Evolutionary conservation across 2,113 vertebrate genomes (phyloP).

Genomic region (Otis tarda): DNA sequence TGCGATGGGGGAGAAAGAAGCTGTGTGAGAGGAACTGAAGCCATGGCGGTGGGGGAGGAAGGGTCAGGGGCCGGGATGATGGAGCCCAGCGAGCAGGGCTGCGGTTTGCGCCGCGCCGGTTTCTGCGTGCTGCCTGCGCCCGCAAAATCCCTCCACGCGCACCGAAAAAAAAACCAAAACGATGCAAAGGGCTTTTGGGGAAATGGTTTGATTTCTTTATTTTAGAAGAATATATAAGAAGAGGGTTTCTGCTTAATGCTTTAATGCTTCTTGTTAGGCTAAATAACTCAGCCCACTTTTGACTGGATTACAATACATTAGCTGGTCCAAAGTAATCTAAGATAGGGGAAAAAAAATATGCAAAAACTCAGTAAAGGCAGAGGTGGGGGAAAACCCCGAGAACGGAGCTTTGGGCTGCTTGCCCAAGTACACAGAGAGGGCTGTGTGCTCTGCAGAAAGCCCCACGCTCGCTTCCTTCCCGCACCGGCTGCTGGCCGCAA

Average conservation of each 20-base stretch:
- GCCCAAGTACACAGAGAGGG: not conserved
- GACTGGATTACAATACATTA: too few relatives aligned
- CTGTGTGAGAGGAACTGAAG: not conserved
- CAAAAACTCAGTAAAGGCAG: not conserved
- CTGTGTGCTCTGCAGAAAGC: not conserved
- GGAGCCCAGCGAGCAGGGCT: not conserved
- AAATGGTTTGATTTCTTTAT: not conserved
- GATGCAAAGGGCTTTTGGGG: not conserved
- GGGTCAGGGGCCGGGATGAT: rapidly evolving
- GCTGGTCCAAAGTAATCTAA: not conserved
- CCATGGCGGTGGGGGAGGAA: rapidly evolving
- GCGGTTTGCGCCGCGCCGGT: not conserved
- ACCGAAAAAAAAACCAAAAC: not conserved
- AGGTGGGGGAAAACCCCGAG: not conserved
- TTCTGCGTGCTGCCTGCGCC: not conserved
- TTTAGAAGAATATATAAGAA: not conserved
- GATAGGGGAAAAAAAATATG: not conserved
- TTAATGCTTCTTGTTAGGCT: not conserved
- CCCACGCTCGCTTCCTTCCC: not conserved
- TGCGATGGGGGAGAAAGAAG: rapidly evolving
- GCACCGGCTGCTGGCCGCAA: rapidly evolving
- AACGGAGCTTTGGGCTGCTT: not conserved
- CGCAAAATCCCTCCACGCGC: not conserved
- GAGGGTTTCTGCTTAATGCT: not conserved
- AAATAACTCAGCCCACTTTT: not conserved